A percentile compares a stretch with the other conserved stretches of the same genome.
These are phyloP conservation scores for Dascillus cervinus DNA, from an alignment of 2,888 invertebrate genomes.

Conservation along the genomic window DNA sequence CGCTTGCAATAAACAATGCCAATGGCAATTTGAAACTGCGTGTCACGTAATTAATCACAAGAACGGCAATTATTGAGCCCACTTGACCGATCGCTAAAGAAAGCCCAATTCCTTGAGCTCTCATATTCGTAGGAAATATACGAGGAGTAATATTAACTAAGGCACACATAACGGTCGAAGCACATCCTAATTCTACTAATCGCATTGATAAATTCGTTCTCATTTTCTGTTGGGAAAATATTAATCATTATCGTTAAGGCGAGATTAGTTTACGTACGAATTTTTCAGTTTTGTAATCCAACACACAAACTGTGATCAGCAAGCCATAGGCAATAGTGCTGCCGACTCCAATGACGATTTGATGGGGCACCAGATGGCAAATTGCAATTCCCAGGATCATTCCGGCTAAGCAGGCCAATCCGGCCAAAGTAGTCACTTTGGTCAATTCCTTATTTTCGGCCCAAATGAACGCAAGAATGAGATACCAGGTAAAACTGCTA, in stretches of 20 bases:
- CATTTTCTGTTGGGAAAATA: no score
- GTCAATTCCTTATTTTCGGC: neutral
- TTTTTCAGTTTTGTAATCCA: no score
- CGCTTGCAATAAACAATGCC: neutral
- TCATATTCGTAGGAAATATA: constrained; percentile 20
- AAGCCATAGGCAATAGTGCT: neutral
- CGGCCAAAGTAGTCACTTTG: neutral
- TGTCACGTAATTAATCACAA: neutral
- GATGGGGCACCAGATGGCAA: neutral
- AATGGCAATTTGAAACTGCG: neutral
- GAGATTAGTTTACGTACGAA: no score
- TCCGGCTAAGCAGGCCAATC: neutral
- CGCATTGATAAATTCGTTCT: no score
- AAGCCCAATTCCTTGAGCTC: constrained; percentile 4
- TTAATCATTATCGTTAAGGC: no score
- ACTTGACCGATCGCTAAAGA: constrained; percentile 2
- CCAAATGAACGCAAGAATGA: neutral
- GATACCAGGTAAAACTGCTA: neutral
- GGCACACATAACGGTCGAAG: no score
- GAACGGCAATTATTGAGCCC: neutral
- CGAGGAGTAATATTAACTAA: constrained; percentile 24
- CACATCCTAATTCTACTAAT: no score
- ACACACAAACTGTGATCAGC: no score
- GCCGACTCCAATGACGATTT: constrained; percentile 1
- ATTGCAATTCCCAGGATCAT: neutral